phyloP scores from a whole-genome alignment of 2,113 vertebrate species.

The Sialia sialis region DNA sequence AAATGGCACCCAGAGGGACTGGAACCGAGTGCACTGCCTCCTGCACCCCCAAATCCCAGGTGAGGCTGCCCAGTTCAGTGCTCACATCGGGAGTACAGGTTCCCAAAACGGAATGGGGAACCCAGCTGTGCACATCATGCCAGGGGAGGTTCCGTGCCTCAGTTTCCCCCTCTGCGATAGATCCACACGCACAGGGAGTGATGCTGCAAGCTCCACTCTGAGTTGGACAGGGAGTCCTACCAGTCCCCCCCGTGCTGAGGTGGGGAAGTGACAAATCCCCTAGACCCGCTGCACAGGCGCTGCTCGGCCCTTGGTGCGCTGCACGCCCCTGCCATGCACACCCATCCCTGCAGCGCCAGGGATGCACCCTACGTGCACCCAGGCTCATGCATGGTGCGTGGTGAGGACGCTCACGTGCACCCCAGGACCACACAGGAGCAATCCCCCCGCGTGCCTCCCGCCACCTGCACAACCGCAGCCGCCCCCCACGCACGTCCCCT shows the following conservation, averaged over 20 bases:
- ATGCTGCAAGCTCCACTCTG: background rate
- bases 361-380: background rate
- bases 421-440: slow-evolving; percentile 1
- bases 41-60: background rate
- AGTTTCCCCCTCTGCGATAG: rapidly evolving
- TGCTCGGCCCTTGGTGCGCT: background rate
- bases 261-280: background rate
- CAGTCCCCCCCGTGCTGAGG: too few relatives aligned
- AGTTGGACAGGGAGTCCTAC: background rate
- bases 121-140: background rate
- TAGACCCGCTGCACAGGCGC: background rate
- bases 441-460: background rate
- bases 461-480: slow-evolving; percentile 48
- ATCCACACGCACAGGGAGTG: background rate
- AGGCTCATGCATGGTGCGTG: background rate
- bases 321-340: background rate
- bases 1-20: background rate
- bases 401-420: background rate
- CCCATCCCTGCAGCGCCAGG: background rate
- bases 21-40: background rate
- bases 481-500: background rate
- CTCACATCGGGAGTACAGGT: background rate
- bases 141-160: background rate
- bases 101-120: background rate
- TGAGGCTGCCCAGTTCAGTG: background rate